Conservation (phyloP, 2,113 vertebrate species). For the Callocephalon fimbriatum region DNA sequence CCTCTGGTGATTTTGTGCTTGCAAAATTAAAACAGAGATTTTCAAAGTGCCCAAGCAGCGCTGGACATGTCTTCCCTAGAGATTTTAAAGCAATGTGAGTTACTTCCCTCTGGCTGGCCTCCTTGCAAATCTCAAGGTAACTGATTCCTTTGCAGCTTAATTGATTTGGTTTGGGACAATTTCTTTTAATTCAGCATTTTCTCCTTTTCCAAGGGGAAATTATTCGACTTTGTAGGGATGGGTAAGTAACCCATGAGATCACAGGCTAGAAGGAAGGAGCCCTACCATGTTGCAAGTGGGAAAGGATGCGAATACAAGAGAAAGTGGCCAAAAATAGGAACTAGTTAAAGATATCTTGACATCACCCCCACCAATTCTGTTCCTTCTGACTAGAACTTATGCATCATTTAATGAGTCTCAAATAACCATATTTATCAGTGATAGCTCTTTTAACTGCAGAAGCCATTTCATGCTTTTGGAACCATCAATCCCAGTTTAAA, state of each 20-base stretch:
- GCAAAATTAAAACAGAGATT: neutral
- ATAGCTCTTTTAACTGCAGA: neutral
- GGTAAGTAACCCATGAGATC: neutral
- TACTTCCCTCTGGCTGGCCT: neutral
- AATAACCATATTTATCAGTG: neutral
- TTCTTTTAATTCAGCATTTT: neutral
- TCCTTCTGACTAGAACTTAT: neutral
- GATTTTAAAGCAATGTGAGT: neutral
- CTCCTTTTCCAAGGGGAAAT: neutral
- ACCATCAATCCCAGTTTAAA: neutral
- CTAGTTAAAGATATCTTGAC: neutral
- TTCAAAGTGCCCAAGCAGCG: neutral
- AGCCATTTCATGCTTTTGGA: neutral
- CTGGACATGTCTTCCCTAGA: neutral
- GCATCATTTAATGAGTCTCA: neutral
- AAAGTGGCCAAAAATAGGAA: neutral
- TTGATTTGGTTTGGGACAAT: neutral
- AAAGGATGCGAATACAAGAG: neutral
- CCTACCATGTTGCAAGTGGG: neutral
- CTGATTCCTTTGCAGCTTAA: neutral
- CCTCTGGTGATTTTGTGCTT: neutral
- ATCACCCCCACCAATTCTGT: neutral
- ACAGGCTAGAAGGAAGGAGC: neutral
- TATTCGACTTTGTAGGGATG: fast-evolving
- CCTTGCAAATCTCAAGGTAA: neutral